Evolutionary conservation across 1,140 invertebrate species (phyloP).

Genomic region (Drosophila eugracilis): DNA sequence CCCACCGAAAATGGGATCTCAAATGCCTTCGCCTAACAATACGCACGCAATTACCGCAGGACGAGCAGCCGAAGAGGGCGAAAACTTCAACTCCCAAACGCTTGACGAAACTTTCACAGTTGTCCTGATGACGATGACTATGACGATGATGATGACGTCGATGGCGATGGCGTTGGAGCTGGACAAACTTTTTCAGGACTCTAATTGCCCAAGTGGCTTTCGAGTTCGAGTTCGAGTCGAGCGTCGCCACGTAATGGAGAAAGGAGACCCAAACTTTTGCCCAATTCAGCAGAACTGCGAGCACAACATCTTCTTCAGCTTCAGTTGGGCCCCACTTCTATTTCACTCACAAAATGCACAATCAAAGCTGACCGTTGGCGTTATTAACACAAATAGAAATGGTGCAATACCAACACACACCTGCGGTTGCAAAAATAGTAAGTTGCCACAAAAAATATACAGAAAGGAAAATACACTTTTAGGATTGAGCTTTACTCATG

Average conservation of each 20-base stretch:
- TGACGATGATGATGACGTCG: slow-evolving; percentile 13
- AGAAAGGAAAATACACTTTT: too few relatives aligned
- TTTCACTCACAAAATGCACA: slow-evolving; percentile 63
- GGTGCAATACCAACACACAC: slow-evolving; percentile 26
- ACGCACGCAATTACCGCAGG: slow-evolving; percentile 79
- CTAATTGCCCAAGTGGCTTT: slow-evolving; percentile 82
- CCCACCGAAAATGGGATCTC: slow-evolving; percentile 17
- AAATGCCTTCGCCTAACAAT: slow-evolving; percentile 62
- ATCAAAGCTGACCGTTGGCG: slow-evolving; percentile 78
- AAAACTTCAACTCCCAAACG: slow-evolving; percentile 65
- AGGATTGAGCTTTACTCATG: too few relatives aligned
- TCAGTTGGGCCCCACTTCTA: slow-evolving; percentile 33
- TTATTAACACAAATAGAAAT: slow-evolving; percentile 67
- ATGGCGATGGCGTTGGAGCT: slow-evolving; percentile 19
- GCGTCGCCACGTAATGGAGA: slow-evolving; percentile 70
- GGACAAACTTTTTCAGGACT: slow-evolving; percentile 65
- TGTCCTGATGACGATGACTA: slow-evolving; percentile 58
- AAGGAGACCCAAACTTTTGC: slow-evolving; percentile 45
- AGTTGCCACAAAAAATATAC: not conserved
- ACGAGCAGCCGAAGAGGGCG: slow-evolving; percentile 33
- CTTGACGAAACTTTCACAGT: slow-evolving; percentile 71
- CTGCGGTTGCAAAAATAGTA: not conserved
- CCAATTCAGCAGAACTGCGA: slow-evolving; percentile 22
- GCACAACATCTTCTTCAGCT: slow-evolving; percentile 37
- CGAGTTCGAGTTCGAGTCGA: slow-evolving; percentile 67